Evolutionary conservation across 2,113 vertebrate species (phyloP), one percentile per base, ranked within the genome.

Genomic region (Ageneiosus marmoratus): DNA sequence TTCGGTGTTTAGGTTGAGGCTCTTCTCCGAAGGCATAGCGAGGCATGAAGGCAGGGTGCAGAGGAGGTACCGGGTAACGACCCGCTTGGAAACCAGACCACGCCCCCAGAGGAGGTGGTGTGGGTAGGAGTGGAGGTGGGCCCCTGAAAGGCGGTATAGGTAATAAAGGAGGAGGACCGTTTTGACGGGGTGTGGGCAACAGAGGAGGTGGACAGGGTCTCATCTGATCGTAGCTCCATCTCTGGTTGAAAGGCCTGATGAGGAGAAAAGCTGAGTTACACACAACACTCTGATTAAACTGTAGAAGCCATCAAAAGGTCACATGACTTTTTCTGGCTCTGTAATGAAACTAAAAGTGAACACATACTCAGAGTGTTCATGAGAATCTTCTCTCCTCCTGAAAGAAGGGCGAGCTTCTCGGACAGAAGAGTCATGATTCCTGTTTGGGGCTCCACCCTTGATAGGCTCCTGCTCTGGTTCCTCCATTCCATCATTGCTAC

Each of bases 401-500:
- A 51, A 77, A 56, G 37, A 34, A 63, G 34, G 8, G 20, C 69
- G 16, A 11, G 46, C 20, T n/a, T 32, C 32, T 15, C 4, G 13
- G 29, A 10, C 58, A 15, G 44, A 18, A 11, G 46, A 24, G n/a
- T 7, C 11, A 3, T 9, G 0, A 44, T 2, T 46, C 4, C 9
- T 10, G 46, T 73, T 44, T 8, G 1, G n/a, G 6, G 88, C 84
- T 0, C 16, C 15, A 0, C 92, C 92, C 84, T 73, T 86, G 27
- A 50, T n/a, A 10, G 89, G 89, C 85, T 92, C 88, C 81, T 87
- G 83, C 34, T 91, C 88, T 0, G 27, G 48, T 65, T 91, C 73
- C 5, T 93, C 90, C 51, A 94, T 93, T 24, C 89, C 90, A 0
- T 44, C 32, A 20, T 94, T 94, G 53, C 93, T 92, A 75, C 60